phyloP scores from a whole-genome alignment of 2,888 invertebrate genomes.

The Beris chalybata region DNA sequence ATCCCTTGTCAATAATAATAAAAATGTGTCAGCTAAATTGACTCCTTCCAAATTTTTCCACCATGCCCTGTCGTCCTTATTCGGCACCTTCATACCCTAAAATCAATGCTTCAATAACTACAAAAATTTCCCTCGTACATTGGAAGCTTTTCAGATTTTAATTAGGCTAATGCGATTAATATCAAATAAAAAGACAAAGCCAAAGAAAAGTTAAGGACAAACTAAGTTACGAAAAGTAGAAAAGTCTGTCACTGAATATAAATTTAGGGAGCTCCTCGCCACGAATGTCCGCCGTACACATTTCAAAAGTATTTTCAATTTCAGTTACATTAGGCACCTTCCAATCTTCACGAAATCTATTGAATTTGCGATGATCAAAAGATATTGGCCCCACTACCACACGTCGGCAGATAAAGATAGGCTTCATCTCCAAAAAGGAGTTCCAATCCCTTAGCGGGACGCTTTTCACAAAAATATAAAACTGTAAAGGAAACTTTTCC shows the following conservation, averaged over 20 bases:
- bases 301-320: constrained; percentile 1
- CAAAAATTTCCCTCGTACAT: constrained; percentile 2
- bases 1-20: too few species aligned
- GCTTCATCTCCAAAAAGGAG: too few species aligned
- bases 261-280: neutral
- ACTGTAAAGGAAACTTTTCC: too few species aligned
- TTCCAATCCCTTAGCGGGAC: too few species aligned
- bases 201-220: constrained; percentile 19
- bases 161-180: constrained; percentile 33
- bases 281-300: neutral
- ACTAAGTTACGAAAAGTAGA: constrained; percentile 26
- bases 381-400: constrained; percentile 5
- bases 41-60: too few species aligned
- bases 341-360: constrained; percentile 23
- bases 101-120: constrained; percentile 24
- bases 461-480: too few species aligned
- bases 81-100: too few species aligned
- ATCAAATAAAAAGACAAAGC: constrained; percentile 31
- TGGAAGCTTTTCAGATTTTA: constrained; percentile 30
- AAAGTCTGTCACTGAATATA: constrained; percentile 26
- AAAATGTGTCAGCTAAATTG: too few species aligned
- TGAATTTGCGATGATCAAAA: constrained; percentile 31
- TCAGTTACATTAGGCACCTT: constrained; percentile 27
- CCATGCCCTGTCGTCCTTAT: too few species aligned
- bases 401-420: neutral